Conservation (phyloP, 2,888 invertebrate genomes). For the Nomada ruficornis region DNA sequence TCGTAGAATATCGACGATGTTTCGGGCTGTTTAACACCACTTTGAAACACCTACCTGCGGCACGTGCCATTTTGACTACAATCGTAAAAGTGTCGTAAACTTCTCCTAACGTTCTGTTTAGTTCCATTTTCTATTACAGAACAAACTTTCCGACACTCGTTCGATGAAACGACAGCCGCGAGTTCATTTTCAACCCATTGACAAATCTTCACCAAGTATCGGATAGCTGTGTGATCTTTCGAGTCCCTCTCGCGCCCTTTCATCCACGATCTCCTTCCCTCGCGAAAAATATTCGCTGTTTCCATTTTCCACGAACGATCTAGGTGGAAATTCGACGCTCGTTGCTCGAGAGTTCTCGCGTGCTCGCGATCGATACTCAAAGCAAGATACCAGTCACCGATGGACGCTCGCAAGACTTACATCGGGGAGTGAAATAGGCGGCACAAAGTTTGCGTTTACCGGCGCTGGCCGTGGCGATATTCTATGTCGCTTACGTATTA, state of each 20-base stretch:
- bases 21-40: not conserved
- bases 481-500: constrained; percentile 40
- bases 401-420: constrained; percentile 26
- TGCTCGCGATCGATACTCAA: not conserved
- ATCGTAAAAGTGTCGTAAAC: constrained; percentile 2
- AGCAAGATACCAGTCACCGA: constrained; percentile 5
- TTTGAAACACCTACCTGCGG: not conserved
- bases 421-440: constrained; percentile 54
- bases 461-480: constrained; percentile 37
- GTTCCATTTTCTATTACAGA: not conserved
- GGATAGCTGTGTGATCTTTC: not conserved
- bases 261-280: constrained; percentile 22
- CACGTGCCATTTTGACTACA: not conserved
- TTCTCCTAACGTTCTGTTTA: not conserved
- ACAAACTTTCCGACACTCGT: too few relatives aligned
- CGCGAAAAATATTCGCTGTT: not conserved
- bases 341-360: constrained; percentile 3
- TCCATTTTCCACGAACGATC: not conserved
- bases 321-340: not conserved
- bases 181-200: not conserved
- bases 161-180: too few relatives aligned
- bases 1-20: constrained; percentile 1
- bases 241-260: constrained; percentile 39
- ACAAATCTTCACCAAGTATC: not conserved
- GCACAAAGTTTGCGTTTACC: constrained; percentile 54